Percentiles rank a stretch among this genome's conserved stretches.
Conservation (phyloP, 2,888 invertebrate species). For the Aphelenchoides bicaudatus region DNA sequence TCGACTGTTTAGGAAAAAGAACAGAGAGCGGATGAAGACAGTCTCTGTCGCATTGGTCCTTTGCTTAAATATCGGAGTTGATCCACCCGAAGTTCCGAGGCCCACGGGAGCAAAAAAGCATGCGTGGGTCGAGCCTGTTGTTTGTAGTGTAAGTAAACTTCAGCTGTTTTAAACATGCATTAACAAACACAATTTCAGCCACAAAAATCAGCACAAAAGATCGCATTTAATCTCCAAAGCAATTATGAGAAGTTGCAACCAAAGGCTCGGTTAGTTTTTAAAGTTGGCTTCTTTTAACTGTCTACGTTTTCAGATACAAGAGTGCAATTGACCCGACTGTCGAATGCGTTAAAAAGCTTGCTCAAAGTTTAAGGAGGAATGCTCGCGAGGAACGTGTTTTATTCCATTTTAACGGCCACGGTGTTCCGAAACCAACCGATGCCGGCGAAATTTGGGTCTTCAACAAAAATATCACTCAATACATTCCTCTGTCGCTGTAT, state of each 20-base stretch:
- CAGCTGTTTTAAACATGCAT: too few relatives aligned
- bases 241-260: conserved; percentile 99
- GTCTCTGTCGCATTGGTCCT: conserved; percentile 95
- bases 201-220: conserved; percentile 76
- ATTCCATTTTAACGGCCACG: conserved; percentile 99
- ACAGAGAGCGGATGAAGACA: conserved; percentile 76
- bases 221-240: conserved; percentile 83
- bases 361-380: conserved; percentile 85
- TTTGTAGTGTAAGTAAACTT: too few relatives aligned
- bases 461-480: conserved; percentile 86
- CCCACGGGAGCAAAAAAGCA: conserved; percentile 80
- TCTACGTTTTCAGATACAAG: conserved; percentile 74
- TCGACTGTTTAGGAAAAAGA: conserved; percentile 43
- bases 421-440: conserved; percentile 91
- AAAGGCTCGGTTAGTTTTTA: conserved; percentile 68
- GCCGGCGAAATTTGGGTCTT: conserved; percentile 86
- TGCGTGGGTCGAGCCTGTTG: conserved; percentile 87
- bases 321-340: conserved; percentile 93
- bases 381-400: conserved; percentile 96
- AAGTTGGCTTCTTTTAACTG: neutral
- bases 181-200: too few relatives aligned
- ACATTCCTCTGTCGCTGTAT: conserved; percentile 95
- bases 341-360: conserved; percentile 94
- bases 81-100: conserved; percentile 95
- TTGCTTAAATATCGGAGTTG: conserved; percentile 97